Conservation (phyloP, 2,888 invertebrate species). For the Ametastegia equiseti region DNA sequence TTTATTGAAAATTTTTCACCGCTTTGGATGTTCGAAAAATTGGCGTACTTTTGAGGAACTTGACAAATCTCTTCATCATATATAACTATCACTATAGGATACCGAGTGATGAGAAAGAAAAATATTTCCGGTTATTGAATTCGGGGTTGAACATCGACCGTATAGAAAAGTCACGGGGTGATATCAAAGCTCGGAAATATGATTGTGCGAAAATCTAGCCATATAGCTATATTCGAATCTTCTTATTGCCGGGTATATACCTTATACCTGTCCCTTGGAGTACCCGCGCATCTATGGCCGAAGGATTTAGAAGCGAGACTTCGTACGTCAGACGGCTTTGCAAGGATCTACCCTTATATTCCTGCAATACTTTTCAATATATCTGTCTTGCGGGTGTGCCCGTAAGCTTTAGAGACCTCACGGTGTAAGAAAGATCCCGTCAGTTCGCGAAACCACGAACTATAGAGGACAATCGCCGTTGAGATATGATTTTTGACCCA, state of each 20-base stretch:
- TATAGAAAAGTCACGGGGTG: neutral
- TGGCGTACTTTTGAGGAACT: too few relatives aligned
- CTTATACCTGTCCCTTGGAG: neutral
- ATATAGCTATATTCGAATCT: too few relatives aligned
- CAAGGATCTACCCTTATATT: conserved; percentile 16
- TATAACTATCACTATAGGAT: too few relatives aligned
- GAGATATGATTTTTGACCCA: conserved; percentile 17
- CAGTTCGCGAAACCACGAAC: neutral
- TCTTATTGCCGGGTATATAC: conserved; percentile 17
- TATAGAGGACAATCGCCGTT: neutral
- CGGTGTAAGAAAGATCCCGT: neutral
- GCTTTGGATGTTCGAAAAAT: too few relatives aligned
- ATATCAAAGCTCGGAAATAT: neutral
- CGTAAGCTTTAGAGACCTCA: neutral
- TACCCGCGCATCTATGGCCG: neutral
- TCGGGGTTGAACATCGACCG: neutral
- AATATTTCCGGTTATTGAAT: neutral
- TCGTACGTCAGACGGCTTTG: conserved; percentile 9
- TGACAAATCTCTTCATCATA: too few relatives aligned
- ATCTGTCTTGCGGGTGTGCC: neutral
- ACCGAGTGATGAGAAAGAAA: too few relatives aligned
- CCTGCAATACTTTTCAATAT: conserved; percentile 45
- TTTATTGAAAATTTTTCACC: too few relatives aligned
- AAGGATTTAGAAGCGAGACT: conserved; percentile 37
- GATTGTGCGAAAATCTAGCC: conserved; percentile 5